Evolutionary conservation across 2,888 invertebrate genomes (phyloP).

Genomic region (Congeria kusceri): DNA sequence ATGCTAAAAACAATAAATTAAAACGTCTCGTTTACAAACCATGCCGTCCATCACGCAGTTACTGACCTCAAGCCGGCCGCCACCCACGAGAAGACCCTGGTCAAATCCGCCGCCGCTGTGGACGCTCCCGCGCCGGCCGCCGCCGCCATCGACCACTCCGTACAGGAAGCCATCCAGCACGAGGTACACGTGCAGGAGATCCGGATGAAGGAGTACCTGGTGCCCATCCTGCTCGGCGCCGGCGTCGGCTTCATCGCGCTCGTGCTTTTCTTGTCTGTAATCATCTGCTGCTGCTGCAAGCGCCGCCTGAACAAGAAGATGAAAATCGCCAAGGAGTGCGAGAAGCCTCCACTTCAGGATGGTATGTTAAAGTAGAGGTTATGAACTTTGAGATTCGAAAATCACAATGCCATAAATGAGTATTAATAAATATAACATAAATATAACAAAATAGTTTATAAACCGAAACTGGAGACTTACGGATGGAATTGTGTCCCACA

Average conservation of each 20-base stretch:
- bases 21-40: too few relatives aligned
- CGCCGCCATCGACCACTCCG: conserved; percentile 20
- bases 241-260: conserved; percentile 59
- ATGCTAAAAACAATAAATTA: too few relatives aligned
- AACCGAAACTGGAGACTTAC: too few relatives aligned
- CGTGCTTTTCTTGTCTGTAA: conserved; percentile 44
- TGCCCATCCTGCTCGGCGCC: conserved; percentile 58
- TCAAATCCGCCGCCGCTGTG: not conserved
- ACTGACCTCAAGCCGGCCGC: conserved; percentile 34
- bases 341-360: conserved; percentile 59
- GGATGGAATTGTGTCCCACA: too few relatives aligned
- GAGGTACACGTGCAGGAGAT: conserved; percentile 57
- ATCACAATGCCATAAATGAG: too few relatives aligned
- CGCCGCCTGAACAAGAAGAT: conserved; percentile 54
- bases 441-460: too few relatives aligned
- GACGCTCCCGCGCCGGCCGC: conserved; percentile 1
- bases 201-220: conserved; percentile 52
- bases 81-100: not conserved
- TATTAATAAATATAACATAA: too few relatives aligned
- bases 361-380: too few relatives aligned
- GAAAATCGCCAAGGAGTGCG: conserved; percentile 55
- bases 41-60: conserved; percentile 18
- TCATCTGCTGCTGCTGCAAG: conserved; percentile 63
- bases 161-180: conserved; percentile 56
- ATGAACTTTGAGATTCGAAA: too few relatives aligned